Evolutionary conservation across 2,888 invertebrate species (phyloP).

Genomic region (Nebria salina): DNA sequence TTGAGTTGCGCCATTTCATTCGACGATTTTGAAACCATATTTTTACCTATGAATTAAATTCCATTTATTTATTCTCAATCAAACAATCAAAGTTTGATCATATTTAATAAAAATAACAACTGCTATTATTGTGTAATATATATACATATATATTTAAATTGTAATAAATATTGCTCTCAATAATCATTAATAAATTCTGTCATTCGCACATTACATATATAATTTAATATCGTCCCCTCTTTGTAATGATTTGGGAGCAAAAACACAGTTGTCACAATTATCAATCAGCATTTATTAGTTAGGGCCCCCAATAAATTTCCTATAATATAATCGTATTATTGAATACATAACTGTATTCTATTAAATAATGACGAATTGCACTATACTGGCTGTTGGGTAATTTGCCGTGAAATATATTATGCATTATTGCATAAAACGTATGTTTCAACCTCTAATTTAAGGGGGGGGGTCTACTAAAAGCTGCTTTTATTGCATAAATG

Average conservation of each 20-base stretch:
- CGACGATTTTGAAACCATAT: slow-evolving; percentile 97
- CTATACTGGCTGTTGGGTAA: not conserved
- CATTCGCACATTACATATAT: not conserved
- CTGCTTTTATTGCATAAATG: not conserved
- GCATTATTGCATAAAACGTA: not conserved
- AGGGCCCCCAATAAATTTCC: not conserved
- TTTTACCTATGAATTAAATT: slow-evolving; percentile 71
- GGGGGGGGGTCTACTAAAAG: not conserved
- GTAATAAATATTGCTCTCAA: not conserved
- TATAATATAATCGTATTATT: not conserved
- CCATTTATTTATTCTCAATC: not conserved
- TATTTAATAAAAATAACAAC: too few species aligned
- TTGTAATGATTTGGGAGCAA: not conserved
- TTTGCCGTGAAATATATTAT: not conserved
- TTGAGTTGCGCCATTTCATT: slow-evolving; percentile 99
- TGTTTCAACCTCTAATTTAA: not conserved
- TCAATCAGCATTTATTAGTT: not conserved
- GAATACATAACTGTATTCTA: not conserved
- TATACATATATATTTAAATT: not conserved
- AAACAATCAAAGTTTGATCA: too few species aligned
- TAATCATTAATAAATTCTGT: not conserved
- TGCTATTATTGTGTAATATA: too few species aligned
- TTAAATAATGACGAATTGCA: not conserved
- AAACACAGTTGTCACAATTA: not conserved
- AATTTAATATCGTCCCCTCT: not conserved